Base-by-base conservation (phyloP, 2,113 vertebrate species). In the Tachuris rubrigastra region DNA sequence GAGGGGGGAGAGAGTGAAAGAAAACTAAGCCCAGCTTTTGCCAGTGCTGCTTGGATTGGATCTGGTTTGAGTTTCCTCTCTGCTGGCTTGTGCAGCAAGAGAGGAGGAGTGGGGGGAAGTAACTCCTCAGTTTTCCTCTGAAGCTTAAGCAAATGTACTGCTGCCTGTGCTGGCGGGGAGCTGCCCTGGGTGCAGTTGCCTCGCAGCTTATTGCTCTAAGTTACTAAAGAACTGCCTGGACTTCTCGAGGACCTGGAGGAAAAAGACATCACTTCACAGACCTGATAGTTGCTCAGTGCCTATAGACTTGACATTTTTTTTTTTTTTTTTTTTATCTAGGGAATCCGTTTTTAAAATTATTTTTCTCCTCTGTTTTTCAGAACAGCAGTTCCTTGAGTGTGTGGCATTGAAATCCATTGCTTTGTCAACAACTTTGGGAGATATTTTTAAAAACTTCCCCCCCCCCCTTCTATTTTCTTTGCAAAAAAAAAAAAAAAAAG, bases 31-130 rank as follows among this genome's bases (percentile, higher is more conserved):
- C 84, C 96, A 95, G 96, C 87, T 96, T 71, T 91, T 96, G 95
- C 87, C 76, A 89, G 96, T 96, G 96, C 90, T 93, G 90, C 95
- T 93, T 91, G 93, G 96, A 85, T 96, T 91, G 95, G 92, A 85
- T 95, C 96, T 92, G 96, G 92, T 96, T 96, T 90, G 92, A 84
- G 93, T 96, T 96, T 91, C 91, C 96, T 95, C 92, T 96, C 92
- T 75, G 87, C 83, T 72, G 97, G 93, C 96, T 94, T 95, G 74
- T 87, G 90, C 84, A 56, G 86, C 86, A 3, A 41, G 87, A 85
- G 90, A 96, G 94, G 95, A 92, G 80, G 69, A 90, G 96, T 84
- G 74, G 95, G 89, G 93, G 90, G 52, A 80, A 81, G 91, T 30
- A 78, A 77, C 85, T 89, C 52, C 90, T 95, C 93, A 15, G 63